Evolutionary conservation across 2,113 vertebrate genomes (phyloP), one percentile per base, ranked within the genome.

Genomic region (Ramphastos sulfuratus): DNA sequence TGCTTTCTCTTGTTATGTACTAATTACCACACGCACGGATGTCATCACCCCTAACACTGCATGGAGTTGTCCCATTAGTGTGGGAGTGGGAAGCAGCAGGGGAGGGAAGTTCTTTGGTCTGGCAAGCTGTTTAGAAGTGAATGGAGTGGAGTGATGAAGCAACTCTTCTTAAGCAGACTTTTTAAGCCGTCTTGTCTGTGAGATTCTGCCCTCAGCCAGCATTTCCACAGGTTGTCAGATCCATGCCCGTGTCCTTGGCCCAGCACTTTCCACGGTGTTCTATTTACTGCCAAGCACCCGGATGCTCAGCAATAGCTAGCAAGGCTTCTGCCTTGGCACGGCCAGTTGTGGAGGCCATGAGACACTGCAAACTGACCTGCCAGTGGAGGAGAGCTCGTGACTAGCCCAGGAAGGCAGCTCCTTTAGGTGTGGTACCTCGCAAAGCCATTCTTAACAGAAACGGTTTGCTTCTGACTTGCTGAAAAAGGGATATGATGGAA

Each of bases 11-110:
- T 95, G 92, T 92, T 92, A 67, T 95, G 85, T 93, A 74, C 94
- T 96, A 95, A 96, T 94, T 95, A 93, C 88, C 87, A 90, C 92
- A 93, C 7, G 19, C 89, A 31, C 23, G 42, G 93, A 91, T 95
- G 87, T 94, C 95, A 93, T 92, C 92, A 94, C 93, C 96, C 95
- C 94, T 96, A 95, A 91, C 92, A 91, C 86, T 89, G 92, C 92
- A 93, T 91, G 94, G 90, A 89, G 93, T 78, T 89, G 94, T 92
- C 93, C 94, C 90, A 94, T 97, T 96, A 94, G 87, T 7, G 78
- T 96, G 91, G 90, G 92, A 96, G 83, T 81, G 87, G 91, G 80
- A 94, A 96, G 85, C 90, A 93, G 90, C 65, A 85, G 95, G 95
- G 93, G 54, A 90, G 73, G 90, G 91, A 71, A 94, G 83, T 90